Percentiles rank a stretch among this genome's conserved stretches.
Conservation (phyloP, 53 echinoderm and acorn worm species). For the Pentamera pediparva region DNA sequence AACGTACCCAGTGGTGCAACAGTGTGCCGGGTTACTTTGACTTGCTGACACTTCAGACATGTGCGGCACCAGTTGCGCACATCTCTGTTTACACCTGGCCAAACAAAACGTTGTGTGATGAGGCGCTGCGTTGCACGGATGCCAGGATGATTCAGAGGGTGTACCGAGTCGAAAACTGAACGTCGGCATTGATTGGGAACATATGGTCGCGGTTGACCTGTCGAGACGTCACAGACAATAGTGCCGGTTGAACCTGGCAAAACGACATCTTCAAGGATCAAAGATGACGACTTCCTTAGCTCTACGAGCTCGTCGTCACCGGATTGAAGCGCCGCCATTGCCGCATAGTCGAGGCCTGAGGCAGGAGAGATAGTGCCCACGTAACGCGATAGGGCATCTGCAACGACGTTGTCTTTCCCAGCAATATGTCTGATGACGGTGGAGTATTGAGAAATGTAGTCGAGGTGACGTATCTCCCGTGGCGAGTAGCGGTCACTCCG, state of each 20-base stretch:
- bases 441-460: not conserved
- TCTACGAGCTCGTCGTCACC: not conserved
- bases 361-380: not conserved
- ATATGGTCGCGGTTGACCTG: not conserved
- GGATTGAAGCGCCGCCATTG: not conserved
- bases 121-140: not conserved
- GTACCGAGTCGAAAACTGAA: not conserved
- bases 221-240: not conserved
- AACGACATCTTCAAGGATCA: not conserved
- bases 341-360: not conserved
- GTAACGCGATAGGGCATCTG: conserved; percentile 3
- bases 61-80: not conserved
- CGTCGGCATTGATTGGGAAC: not conserved
- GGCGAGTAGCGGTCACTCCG: not conserved
- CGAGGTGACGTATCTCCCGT: not conserved
- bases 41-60: no score
- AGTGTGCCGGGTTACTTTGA: no score
- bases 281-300: not conserved
- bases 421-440: conserved; percentile 11
- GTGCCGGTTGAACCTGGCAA: not conserved
- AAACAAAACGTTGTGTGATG: not conserved
- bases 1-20: no score
- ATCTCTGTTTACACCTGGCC: not conserved
- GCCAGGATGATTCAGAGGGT: not conserved
- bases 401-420: conserved; percentile 1